Evolutionary conservation across 2,888 invertebrate species (phyloP).

Genomic region (Tanypteryx hageni): DNA sequence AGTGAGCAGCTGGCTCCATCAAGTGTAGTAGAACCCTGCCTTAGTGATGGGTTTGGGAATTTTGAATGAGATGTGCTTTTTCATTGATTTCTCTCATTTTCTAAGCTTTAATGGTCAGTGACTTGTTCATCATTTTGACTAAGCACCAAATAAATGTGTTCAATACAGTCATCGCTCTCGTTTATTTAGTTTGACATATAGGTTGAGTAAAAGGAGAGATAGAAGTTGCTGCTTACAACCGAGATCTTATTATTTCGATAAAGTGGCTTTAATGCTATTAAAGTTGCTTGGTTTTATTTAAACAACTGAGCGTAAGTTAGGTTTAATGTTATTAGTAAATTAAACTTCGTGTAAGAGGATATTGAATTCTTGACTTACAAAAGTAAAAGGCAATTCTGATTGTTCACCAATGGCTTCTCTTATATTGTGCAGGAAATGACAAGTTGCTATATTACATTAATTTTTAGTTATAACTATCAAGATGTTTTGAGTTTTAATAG

Average conservation of each 20-base stretch:
- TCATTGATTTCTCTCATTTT: slow-evolving; percentile 62
- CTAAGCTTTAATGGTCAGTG: slow-evolving; percentile 62
- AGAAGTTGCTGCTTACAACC: background rate
- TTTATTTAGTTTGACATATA: slow-evolving; percentile 41
- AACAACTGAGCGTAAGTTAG: no score
- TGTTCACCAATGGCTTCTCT: no score
- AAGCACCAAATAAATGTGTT: slow-evolving; percentile 64
- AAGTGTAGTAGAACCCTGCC: slow-evolving; percentile 52
- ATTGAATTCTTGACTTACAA: no score
- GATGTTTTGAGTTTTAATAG: no score
- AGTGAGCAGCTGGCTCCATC: slow-evolving; percentile 59
- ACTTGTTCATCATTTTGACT: slow-evolving; percentile 61
- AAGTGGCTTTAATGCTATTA: background rate
- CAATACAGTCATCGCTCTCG: slow-evolving; percentile 45
- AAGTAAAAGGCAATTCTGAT: no score
- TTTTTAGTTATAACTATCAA: no score
- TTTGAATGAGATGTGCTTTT: slow-evolving; percentile 62
- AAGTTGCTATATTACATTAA: no score
- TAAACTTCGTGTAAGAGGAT: no score
- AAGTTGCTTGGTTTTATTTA: no score
- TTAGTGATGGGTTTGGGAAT: slow-evolving; percentile 31
- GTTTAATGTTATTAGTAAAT: no score
- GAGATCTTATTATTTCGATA: background rate
- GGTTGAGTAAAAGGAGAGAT: slow-evolving; percentile 9
- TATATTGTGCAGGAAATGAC: no score